Percentiles rank a stretch among this genome's conserved stretches.
phyloP scores from a whole-genome alignment of 2,113 vertebrate genomes.

The human region GRCh38 chr3:31095001-31095500 shows the following conservation, averaged over 20 bases:
- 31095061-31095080: fast-evolving
- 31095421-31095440: fast-evolving
- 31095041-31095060: not conserved
- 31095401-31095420: not conserved
- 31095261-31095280: not conserved
- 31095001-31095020: not conserved
- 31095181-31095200: not conserved
- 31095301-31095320: not conserved
- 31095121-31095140: not conserved
- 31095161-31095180: not conserved
- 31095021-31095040: not conserved
- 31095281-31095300: not conserved
- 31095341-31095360: not conserved
- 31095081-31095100: not conserved
- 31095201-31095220: not conserved
- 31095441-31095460: not conserved
- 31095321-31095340: not conserved
- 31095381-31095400: not conserved
- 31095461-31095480: not conserved
- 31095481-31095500: not conserved
- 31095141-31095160: not conserved
- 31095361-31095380: not conserved
- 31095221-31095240: not conserved
- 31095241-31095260: not conserved
- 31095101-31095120: not conserved